Percentiles rank a stretch among this genome's conserved stretches.
These are phyloP conservation scores for Gambusia yucatana DNA, from an alignment of 2,797 vertebrate species.

Conservation along the genomic window DNA sequence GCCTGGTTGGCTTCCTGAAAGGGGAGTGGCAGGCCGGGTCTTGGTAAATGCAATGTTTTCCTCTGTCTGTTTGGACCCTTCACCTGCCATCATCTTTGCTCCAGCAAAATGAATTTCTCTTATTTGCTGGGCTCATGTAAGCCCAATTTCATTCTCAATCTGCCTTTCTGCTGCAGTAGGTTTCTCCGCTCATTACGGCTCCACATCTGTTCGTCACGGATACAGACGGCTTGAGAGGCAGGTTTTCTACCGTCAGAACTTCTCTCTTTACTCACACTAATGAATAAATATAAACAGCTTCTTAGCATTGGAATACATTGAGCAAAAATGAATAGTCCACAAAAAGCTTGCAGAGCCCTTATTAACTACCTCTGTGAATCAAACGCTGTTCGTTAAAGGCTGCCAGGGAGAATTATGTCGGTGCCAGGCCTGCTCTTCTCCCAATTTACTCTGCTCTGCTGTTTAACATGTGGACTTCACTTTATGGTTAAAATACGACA, in stretches of 20 bases:
- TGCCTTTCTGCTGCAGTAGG: constrained; percentile 29
- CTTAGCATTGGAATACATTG: constrained; percentile 11
- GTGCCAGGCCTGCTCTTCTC: constrained; percentile 24
- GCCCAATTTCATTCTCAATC: constrained; percentile 25
- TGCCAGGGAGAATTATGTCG: constrained; percentile 33
- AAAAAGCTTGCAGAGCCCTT: constrained; percentile 17
- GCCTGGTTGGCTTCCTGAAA: constrained; percentile 40
- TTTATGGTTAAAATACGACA: constrained; percentile 34
- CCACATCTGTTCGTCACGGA: constrained; percentile 49
- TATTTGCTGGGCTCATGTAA: not conserved
- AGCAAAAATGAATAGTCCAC: not conserved
- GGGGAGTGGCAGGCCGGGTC: constrained; percentile 43
- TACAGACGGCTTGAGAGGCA: constrained; percentile 35
- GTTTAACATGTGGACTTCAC: constrained; percentile 42
- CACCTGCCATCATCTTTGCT: constrained; percentile 20
- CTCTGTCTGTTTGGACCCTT: constrained; percentile 9
- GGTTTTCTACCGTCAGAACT: constrained; percentile 9
- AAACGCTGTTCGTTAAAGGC: constrained; percentile 55
- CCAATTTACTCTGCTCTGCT: constrained; percentile 44
- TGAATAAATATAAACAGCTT: constrained; percentile 16
- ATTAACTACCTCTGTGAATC: constrained; percentile 42
- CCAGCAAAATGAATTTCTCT: constrained; percentile 3
- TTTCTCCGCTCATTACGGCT: constrained; percentile 53
- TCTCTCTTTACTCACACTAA: constrained; percentile 9
- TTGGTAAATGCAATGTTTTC: constrained; percentile 60